Base-by-base conservation (phyloP, 92 coral and sea anemone species). In the Zoanthus sansibaricus region DNA sequence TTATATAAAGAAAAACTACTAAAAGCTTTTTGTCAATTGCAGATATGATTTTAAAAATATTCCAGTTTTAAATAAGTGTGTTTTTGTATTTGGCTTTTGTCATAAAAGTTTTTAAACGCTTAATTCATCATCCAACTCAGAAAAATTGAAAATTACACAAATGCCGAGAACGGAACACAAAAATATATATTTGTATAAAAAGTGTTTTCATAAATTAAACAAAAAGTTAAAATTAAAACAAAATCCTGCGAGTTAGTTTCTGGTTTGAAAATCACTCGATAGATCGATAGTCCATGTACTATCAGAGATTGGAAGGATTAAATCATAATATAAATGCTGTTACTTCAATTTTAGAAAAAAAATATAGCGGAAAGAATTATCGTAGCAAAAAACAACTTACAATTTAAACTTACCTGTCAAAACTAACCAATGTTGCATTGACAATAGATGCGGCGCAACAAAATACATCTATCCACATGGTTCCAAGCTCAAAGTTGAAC, bases 401-500 rank as follows among this genome's bases (percentile, higher is more conserved):
- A 4, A 12, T 33, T 54, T 58, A 30, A 10, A 52, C 85, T 80
- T 30, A 80, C 54, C 98, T 92, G 86, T 94, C 98, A 52, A 94
- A 68, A 61, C 96, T 93, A 2, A 94, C 98, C 44, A 94, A 42
- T 0, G 98, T 94, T 25, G 98, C 96, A 82, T 90, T 91, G 45
- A 91, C 77, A 21, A 94, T 94, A 59, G 98, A 94, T 0, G 96
- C 98, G 15, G 93, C 56, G 66, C 96, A 91, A 76, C 98, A 94
- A 75, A 94, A 94, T 1, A 90, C 87, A 31, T 94, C 98, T 21
- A 94, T 86, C 98, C 98, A 94, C 48, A 70, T 32, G 52, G 94
- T 93, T 48, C 93, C 77, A 87, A 94, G 69, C 44, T 87, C 87
- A 13, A 94, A 70, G n/a, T 90, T 62, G 13, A 76, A 62, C 13